Percentiles rank a stretch among this genome's conserved stretches.
Evolutionary conservation across 1,140 invertebrate species (phyloP).

Genomic region (Drosophila subobscura): DNA sequence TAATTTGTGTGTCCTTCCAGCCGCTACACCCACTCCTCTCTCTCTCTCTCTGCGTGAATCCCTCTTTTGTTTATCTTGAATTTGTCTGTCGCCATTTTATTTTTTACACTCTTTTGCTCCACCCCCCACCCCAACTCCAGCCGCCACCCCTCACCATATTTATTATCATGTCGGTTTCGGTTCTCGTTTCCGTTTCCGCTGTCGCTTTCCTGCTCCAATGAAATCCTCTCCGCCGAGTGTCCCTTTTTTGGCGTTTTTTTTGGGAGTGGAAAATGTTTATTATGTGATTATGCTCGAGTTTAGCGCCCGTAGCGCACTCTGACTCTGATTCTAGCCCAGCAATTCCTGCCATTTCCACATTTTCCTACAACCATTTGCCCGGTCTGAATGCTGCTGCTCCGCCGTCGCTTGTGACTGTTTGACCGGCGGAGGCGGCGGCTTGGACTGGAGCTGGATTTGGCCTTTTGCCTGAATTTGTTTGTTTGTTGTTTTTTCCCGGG

Average conservation of each 20-base stretch:
- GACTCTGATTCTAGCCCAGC: conserved; percentile 18
- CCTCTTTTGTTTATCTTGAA: conserved; percentile 70
- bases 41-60: neutral
- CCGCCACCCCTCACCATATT: conserved; percentile 46
- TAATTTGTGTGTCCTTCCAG: neutral
- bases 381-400: neutral
- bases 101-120: conserved; percentile 61
- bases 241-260: conserved; percentile 19
- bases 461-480: conserved; percentile 59
- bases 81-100: conserved; percentile 54
- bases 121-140: too few species aligned
- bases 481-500: conserved; percentile 48
- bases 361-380: conserved; percentile 31
- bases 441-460: conserved; percentile 37
- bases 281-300: conserved; percentile 79
- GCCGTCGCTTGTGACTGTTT: conserved; percentile 17
- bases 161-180: conserved; percentile 74
- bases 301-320: conserved; percentile 45
- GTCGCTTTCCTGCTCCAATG: conserved; percentile 56
- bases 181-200: conserved; percentile 38
- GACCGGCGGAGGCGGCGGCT: conserved; percentile 41
- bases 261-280: conserved; percentile 66
- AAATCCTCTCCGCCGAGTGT: conserved; percentile 59
- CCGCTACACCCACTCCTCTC: too few species aligned
- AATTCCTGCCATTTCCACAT: conserved; percentile 34